Base-by-base conservation (phyloP, 1,140 invertebrate genomes). In the Cepaea nemoralis region DNA sequence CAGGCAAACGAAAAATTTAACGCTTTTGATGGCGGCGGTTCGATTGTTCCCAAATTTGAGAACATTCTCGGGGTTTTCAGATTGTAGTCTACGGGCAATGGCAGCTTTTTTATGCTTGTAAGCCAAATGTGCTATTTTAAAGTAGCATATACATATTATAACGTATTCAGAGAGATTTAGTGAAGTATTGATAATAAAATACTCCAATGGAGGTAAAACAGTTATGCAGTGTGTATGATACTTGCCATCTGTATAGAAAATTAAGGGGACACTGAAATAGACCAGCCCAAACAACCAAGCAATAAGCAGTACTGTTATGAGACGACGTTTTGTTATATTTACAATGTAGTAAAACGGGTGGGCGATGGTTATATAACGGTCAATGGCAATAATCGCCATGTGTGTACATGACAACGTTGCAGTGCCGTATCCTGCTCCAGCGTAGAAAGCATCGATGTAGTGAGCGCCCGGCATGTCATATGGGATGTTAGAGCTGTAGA, bases 1-100 rank as follows among this genome's bases (percentile, higher is more conserved):
- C 77, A 80, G 22, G 35, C 14, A 79, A n/a, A 24, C 42, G 12
- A 37, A 39, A 63, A 42, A 37, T n/a, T 80, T 59, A 24, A 59
- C 37, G 22, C 50, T 55, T 55, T 37, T 45, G 24, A 80, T 42
- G 59, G 59, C 59, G 12, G 59, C 27, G 6, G n/a, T 63, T 22
- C 5, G 59, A 31, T 63, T 63, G 59, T 31, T 63, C 10, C 27
- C 5, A 31, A 31, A 31, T 19, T 5, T 27, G 5, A 63, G 8
- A 10, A 5, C n/a, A 63, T 6, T 31, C 6, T 27, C 59, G 33
- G 1, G 5, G 42, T 45, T 45, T 45, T 6, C 42, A 45, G 42
- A 10, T 55, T 55, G 50, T 22, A 22, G 50, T 55, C 50, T 55
- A 22, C 50, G 12, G 24, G 50, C n/a, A 24, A 22, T 55, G 12